Percentiles rank a stretch among this genome's conserved stretches.
Evolutionary conservation across 2,888 invertebrate species (phyloP).

Genomic region (Anoncus sp.): DNA sequence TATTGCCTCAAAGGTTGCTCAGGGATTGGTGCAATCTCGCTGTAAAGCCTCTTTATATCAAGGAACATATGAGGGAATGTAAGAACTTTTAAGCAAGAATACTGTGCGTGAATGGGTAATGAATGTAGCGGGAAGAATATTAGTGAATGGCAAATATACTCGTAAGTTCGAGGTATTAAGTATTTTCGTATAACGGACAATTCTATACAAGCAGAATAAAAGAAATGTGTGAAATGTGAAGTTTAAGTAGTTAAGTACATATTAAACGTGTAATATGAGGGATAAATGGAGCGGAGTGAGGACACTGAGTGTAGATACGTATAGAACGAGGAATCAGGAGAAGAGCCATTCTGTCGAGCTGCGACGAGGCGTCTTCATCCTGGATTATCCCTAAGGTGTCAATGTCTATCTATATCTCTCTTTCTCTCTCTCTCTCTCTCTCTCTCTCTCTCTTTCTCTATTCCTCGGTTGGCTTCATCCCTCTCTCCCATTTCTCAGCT

Average conservation of each 20-base stretch:
- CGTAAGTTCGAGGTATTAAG: not conserved
- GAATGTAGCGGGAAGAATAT: constrained; percentile 5
- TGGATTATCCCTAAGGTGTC: constrained; percentile 67
- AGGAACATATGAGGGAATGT: too few species aligned
- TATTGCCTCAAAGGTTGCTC: too few species aligned
- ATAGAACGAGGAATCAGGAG: constrained; percentile 57
- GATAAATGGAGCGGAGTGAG: constrained; percentile 10
- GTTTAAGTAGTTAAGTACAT: constrained; percentile 29
- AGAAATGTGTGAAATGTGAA: constrained; percentile 22
- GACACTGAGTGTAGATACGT: not conserved
- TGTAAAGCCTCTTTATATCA: too few species aligned
- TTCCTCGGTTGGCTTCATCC: constrained; percentile 40
- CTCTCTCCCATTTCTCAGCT: constrained; percentile 34
- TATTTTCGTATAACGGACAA: not conserved
- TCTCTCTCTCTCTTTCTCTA: constrained; percentile 18
- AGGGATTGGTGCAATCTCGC: not conserved
- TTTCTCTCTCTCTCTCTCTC: constrained; percentile 12
- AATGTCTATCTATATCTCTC: constrained; percentile 54
- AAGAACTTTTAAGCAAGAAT: too few species aligned
- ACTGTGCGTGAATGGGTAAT: not conserved
- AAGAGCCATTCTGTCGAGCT: constrained; percentile 46
- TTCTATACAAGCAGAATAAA: not conserved
- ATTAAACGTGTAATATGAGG: constrained; percentile 38
- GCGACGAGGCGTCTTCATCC: constrained; percentile 67
- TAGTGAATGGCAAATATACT: not conserved